Conservation (phyloP, 2,888 invertebrate species). For the Ophraella communa region DNA sequence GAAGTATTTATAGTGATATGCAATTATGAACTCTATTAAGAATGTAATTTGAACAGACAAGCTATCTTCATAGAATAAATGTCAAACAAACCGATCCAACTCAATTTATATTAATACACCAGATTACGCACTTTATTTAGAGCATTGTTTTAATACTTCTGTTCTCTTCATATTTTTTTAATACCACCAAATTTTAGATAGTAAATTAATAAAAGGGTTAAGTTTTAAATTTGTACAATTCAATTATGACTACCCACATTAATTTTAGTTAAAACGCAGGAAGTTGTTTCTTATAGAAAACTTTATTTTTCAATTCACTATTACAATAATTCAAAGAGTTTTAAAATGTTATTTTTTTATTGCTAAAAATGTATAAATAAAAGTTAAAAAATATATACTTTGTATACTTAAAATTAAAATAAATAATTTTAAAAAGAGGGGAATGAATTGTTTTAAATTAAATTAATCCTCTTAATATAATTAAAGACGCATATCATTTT, state of each 20-base stretch:
- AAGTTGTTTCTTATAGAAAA: slow-evolving; percentile 5
- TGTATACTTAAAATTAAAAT: slow-evolving; percentile 11
- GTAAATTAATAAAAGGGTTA: no score
- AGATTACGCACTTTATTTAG: no score
- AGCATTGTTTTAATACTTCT: no score
- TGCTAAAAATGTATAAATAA: slow-evolving; percentile 29
- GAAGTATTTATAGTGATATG: no score
- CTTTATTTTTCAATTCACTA: slow-evolving; percentile 13
- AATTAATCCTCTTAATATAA: background rate
- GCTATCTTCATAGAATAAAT: no score
- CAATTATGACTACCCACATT: no score
- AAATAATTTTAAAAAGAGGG: slow-evolving; percentile 24
- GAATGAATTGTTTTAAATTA: slow-evolving; percentile 19
- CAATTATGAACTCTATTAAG: no score
- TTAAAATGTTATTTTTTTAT: slow-evolving; percentile 15
- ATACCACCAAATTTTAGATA: no score
- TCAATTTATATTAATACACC: no score
- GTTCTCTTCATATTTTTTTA: no score
- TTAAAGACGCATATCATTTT: slow-evolving; percentile 10
- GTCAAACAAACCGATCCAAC: no score
- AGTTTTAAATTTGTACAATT: background rate
- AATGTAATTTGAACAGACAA: no score
- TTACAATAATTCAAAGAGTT: slow-evolving; percentile 11
- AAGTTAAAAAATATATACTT: slow-evolving; percentile 13
- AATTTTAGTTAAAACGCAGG: background rate